Evolutionary conservation across 2,888 invertebrate genomes (phyloP).

Genomic region (Ormyrus labotus): DNA sequence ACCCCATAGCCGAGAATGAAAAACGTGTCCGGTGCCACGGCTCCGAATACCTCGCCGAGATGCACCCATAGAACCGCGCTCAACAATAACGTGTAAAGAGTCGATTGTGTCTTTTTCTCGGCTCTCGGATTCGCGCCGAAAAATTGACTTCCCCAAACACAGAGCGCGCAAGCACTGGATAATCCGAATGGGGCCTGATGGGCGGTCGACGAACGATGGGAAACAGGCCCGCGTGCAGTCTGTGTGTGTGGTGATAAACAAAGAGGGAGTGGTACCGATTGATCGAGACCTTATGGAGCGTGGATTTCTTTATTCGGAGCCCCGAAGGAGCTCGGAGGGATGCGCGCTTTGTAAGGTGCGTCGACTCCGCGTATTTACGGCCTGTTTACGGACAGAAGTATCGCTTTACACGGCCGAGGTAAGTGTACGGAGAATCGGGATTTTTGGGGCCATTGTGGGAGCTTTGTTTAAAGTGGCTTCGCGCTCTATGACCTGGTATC

Average conservation of each 20-base stretch:
- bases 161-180: conserved; percentile 12
- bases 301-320: conserved; percentile 10
- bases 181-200: conserved; percentile 17
- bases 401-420: conserved; percentile 15
- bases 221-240: conserved; percentile 11
- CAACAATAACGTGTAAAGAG: conserved; percentile 13
- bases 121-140: conserved; percentile 38
- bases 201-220: conserved; percentile 16
- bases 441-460: neutral
- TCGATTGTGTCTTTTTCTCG: conserved; percentile 25
- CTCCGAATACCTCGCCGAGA: conserved; percentile 15
- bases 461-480: neutral
- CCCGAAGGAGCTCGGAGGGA: neutral
- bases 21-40: conserved; percentile 7
- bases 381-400: conserved; percentile 10
- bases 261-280: conserved; percentile 14
- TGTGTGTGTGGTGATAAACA: conserved; percentile 21
- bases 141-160: conserved; percentile 52
- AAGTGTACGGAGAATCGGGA: neutral
- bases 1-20: conserved; percentile 10
- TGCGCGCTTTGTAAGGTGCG: neutral
- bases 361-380: conserved; percentile 15
- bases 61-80: neutral
- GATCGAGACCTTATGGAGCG: conserved; percentile 42
- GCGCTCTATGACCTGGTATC: neutral